These are phyloP conservation scores for Leucania comma DNA, from an alignment of 2,888 invertebrate genomes.

Conservation along the genomic window DNA sequence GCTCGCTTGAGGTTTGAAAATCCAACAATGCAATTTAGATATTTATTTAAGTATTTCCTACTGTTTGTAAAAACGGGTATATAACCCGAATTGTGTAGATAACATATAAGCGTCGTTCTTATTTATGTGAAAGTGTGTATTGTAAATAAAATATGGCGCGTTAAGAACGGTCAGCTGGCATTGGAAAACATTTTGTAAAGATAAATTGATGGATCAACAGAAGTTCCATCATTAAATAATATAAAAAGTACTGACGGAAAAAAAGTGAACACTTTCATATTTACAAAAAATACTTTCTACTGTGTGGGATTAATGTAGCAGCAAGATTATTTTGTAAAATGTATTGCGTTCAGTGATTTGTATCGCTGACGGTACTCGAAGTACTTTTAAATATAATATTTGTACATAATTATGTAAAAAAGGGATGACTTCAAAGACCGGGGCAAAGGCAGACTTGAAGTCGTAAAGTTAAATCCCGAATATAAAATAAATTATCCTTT, in stretches of 20 bases:
- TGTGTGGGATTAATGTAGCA: background rate
- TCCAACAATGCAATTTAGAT: background rate
- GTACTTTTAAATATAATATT: conserved; percentile 16
- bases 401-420: conserved; percentile 45
- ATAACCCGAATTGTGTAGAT: background rate
- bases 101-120: background rate
- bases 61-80: background rate
- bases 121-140: background rate
- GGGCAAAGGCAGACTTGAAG: conserved; percentile 1
- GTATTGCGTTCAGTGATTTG: background rate
- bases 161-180: background rate
- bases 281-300: conserved; percentile 2
- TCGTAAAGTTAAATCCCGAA: conserved; percentile 11
- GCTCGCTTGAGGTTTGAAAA: background rate
- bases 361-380: background rate
- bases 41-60: no score
- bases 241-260: background rate
- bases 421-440: background rate
- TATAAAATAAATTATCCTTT: conserved; percentile 14
- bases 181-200: conserved; percentile 2
- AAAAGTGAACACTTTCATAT: background rate
- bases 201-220: conserved; percentile 1
- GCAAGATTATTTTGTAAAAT: background rate
- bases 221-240: no score
- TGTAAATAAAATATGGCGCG: background rate